These are phyloP conservation scores for Masnerella sp. DNA, from an alignment of 2,888 invertebrate species.

Conservation along the genomic window DNA sequence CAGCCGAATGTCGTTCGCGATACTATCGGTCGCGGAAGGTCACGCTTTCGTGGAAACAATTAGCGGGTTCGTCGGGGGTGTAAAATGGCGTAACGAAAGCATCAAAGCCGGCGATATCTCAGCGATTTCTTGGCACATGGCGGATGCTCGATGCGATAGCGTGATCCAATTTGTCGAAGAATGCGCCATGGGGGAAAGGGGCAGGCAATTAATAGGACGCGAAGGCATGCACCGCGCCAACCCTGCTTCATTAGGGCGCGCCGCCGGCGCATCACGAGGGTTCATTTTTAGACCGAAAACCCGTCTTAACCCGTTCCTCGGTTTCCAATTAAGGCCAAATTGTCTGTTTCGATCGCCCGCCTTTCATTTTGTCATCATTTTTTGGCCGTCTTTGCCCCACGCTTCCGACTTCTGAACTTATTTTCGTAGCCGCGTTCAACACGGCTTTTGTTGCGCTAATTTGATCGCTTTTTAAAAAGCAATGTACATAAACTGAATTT, in stretches of 20 bases:
- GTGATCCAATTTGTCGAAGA: conserved; percentile 76
- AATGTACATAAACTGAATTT: too few relatives aligned
- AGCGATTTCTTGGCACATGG: conserved; percentile 62
- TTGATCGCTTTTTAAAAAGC: too few relatives aligned
- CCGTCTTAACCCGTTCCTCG: conserved; percentile 68
- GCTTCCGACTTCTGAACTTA: conserved; percentile 7
- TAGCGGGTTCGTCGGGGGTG: conserved; percentile 26
- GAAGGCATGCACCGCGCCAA: conserved; percentile 71
- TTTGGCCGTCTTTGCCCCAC: conserved; percentile 22
- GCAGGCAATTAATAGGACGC: conserved; percentile 74
- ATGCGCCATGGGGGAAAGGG: conserved; percentile 66
- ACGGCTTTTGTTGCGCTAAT: neutral
- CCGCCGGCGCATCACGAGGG: conserved; percentile 63
- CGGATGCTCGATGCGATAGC: conserved; percentile 69
- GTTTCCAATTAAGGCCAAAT: conserved; percentile 72
- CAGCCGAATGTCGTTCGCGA: conserved; percentile 2
- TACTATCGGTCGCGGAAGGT: conserved; percentile 18
- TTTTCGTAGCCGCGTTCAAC: conserved; percentile 1
- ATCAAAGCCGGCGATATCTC: conserved; percentile 62
- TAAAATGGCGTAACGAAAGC: conserved; percentile 56
- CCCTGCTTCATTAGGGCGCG: conserved; percentile 72
- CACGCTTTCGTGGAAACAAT: conserved; percentile 7
- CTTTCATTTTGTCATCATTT: conserved; percentile 46
- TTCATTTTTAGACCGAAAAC: conserved; percentile 71
- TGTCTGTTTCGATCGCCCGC: conserved; percentile 59